Evolutionary conservation across 2,888 invertebrate species (phyloP), one percentile per base, ranked within the genome.

Genomic region (Cephus spinipes): DNA sequence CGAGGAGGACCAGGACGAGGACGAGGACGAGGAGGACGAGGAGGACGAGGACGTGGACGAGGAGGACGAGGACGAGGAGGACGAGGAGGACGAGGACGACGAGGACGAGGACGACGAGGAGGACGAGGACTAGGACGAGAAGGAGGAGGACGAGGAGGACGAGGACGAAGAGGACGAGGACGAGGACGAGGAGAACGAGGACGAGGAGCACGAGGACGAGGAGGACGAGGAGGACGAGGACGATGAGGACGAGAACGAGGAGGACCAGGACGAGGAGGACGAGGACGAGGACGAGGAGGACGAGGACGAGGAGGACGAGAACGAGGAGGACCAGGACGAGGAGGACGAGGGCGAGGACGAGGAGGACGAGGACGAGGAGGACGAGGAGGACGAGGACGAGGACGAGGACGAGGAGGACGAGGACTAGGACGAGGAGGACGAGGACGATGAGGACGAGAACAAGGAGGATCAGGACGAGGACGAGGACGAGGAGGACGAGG

Each of bases 311-410:
- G 12, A 23, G 23, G n/a, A n/a, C n/a, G n/a, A n/a, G n/a, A n/a
- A n/a, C n/a, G n/a, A n/a, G n/a, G n/a, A n/a, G n/a, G n/a, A 23
- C 12, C 12, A 12, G 68, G 23, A 12, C 12, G n/a, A n/a, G n/a
- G n/a, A n/a, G n/a, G n/a, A n/a, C n/a, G n/a, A n/a, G n/a, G n/a
- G n/a, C n/a, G n/a, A 68, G 68, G 68, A 68, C 68, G 68, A 68
- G 12, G 68, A 68, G 68, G 68, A 68, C 68, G 68, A 68, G 68
- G 68, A 68, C 68, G 68, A 68, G 68, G 68, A 68, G 68, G 68
- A 68, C 68, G 68, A 68, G 68, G 68, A 68, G 12, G 68, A 68
- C 68, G 68, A 68, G 68, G 68, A 68, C 68, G 68, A 68, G 68
- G 68, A 68, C 68, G 68, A 68, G 68, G 23, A 12, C 12, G n/a